Conservation (phyloP, 2,797 vertebrate genomes). For the Acropternis orthonyx region DNA sequence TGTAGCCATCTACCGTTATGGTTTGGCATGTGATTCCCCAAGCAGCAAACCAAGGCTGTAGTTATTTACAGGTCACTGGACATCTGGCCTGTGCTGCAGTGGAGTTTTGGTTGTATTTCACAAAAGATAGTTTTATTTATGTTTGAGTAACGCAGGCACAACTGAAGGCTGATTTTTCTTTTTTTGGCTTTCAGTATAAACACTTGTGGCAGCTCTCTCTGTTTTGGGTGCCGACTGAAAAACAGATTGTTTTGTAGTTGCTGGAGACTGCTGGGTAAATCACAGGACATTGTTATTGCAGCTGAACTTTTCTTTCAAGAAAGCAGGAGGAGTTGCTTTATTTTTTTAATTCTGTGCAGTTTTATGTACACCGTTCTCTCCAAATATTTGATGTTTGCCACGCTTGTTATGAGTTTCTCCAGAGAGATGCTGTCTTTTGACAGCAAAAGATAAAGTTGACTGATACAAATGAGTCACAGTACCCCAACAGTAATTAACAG, state of each 20-base stretch:
- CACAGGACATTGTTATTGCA: neutral
- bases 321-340: conserved; percentile 25
- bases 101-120: conserved; percentile 26
- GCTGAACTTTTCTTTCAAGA: conserved; percentile 32
- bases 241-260: conserved; percentile 24
- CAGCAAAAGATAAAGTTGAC: conserved; percentile 77
- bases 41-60: neutral
- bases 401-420: conserved; percentile 76
- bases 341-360: conserved; percentile 45
- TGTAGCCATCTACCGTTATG: neutral
- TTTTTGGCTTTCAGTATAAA: conserved; percentile 14
- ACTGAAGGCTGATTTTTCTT: conserved; percentile 19
- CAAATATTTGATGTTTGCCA: conserved; percentile 67
- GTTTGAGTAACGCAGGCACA: neutral
- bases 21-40: neutral
- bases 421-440: conserved; percentile 76
- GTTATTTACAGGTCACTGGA: conserved; percentile 26
- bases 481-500: conserved; percentile 72
- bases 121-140: conserved; percentile 29
- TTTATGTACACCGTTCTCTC: conserved; percentile 14
- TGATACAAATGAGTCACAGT: conserved; percentile 75
- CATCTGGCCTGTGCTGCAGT: neutral
- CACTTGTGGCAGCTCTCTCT: conserved; percentile 14
- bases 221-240: conserved; percentile 32
- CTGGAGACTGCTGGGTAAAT: conserved; percentile 17